Percentiles rank a stretch among this genome's conserved stretches.
Conservation (phyloP, 64 coral and sea anemone genomes). For the Stichodactyla helianthus region DNA sequence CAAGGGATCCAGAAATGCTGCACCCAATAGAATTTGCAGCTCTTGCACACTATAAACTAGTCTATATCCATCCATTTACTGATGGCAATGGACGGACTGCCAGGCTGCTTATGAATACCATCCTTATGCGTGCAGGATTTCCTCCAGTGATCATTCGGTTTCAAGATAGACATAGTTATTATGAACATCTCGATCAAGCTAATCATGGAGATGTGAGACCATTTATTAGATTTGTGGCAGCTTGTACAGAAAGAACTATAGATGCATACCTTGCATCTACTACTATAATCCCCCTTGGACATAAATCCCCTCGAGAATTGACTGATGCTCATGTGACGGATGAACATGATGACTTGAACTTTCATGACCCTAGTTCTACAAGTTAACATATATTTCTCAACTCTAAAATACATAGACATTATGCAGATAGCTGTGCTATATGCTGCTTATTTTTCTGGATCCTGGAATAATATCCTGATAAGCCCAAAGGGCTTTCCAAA, state of each 20-base stretch:
- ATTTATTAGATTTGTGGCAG: conserved; percentile 97
- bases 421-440: too few relatives aligned
- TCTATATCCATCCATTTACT: conserved; percentile 98
- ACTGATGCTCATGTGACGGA: conserved; percentile 62
- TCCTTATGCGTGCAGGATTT: conserved; percentile 98
- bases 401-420: neutral
- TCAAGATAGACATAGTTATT: conserved; percentile 86
- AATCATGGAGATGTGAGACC: conserved; percentile 95
- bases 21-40: conserved; percentile 99
- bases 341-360: neutral
- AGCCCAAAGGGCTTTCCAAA: too few relatives aligned
- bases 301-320: conserved; percentile 59
- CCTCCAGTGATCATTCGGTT: conserved; percentile 90
- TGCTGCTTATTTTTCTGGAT: too few relatives aligned
- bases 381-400: neutral
- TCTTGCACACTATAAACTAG: conserved; percentile 92
- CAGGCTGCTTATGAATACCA: conserved; percentile 90
- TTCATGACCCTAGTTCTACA: conserved; percentile 3
- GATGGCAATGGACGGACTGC: conserved; percentile 96
- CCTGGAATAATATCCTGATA: too few relatives aligned
- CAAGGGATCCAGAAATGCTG: conserved; percentile 54
- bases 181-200: conserved; percentile 81
- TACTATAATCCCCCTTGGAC: conserved; percentile 87
- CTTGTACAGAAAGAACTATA: conserved; percentile 91
- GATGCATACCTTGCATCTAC: conserved; percentile 92